These are phyloP conservation scores for Papilio polyxenes DNA, from an alignment of 1,140 invertebrate species.

Conservation along the genomic window DNA sequence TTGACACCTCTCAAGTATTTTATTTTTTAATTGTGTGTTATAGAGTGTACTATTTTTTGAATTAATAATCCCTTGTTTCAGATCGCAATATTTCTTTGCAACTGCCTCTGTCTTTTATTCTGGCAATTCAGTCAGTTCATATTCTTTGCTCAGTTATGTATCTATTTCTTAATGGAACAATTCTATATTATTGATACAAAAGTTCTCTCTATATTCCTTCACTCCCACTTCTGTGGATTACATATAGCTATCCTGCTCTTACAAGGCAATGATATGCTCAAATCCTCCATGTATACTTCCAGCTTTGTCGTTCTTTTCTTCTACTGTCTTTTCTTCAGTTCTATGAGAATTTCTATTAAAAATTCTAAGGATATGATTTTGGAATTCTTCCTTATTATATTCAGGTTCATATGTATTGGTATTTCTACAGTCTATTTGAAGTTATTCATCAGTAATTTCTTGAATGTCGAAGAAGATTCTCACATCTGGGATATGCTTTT, in stretches of 20 bases:
- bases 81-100: constrained; percentile 64
- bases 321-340: constrained; percentile 67
- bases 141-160: constrained; percentile 85
- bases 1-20: too few species aligned
- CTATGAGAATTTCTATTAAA: constrained; percentile 58
- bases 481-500: constrained; percentile 90
- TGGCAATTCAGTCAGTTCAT: constrained; percentile 92
- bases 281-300: constrained; percentile 85
- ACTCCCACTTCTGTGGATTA: constrained; percentile 84
- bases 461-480: constrained; percentile 81
- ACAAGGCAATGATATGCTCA: constrained; percentile 82
- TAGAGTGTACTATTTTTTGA: too few species aligned
- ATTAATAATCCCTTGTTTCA: constrained; percentile 54
- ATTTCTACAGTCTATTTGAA: constrained; percentile 64
- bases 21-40: too few species aligned
- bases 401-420: constrained; percentile 58
- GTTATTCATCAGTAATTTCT: constrained; percentile 60
- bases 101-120: constrained; percentile 80
- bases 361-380: constrained; percentile 58
- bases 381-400: constrained; percentile 56
- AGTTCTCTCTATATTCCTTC: constrained; percentile 74
- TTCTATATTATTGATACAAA: constrained; percentile 82
- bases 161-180: constrained; percentile 84
- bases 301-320: constrained; percentile 62
- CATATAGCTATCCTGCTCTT: constrained; percentile 73